Evolutionary conservation across 2,888 invertebrate genomes (phyloP).

Genomic region (Pandemis heparana): DNA sequence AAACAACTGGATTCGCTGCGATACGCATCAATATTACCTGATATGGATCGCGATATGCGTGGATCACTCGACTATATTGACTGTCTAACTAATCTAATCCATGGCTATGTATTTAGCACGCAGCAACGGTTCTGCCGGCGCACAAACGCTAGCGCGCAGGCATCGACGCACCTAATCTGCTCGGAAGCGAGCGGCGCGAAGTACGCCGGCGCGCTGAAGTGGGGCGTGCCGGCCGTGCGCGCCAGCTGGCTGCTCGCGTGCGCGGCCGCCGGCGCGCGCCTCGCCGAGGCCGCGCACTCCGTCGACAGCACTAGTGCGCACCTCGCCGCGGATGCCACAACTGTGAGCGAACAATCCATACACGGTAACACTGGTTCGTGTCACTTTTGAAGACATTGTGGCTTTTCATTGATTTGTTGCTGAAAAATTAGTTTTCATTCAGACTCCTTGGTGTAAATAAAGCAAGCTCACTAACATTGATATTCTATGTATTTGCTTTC

Average conservation of each 20-base stretch:
- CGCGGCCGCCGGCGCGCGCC: slow-evolving; percentile 83
- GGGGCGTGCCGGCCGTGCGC: slow-evolving; percentile 93
- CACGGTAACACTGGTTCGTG: background rate
- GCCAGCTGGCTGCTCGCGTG: slow-evolving; percentile 92
- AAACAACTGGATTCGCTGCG: too few species aligned
- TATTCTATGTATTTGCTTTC: background rate
- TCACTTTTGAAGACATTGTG: background rate
- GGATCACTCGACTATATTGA: too few species aligned
- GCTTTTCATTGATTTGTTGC: background rate
- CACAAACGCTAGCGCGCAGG: slow-evolving; percentile 78
- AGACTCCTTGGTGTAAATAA: background rate
- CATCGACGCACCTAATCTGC: slow-evolving; percentile 93
- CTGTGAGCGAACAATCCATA: background rate
- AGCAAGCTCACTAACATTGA: too few species aligned
- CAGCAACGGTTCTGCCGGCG: slow-evolving; percentile 79
- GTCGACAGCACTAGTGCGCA: background rate
- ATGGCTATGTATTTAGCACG: slow-evolving; percentile 56
- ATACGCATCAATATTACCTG: too few species aligned
- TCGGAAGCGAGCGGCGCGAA: slow-evolving; percentile 91
- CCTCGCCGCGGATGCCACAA: background rate
- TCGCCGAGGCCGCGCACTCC: slow-evolving; percentile 53
- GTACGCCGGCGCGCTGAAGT: slow-evolving; percentile 92
- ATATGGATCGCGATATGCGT: too few species aligned
- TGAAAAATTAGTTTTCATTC: background rate
- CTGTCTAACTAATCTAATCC: too few species aligned